Conservation (phyloP, 2,797 vertebrate genomes). For the Platalea minor region DNA sequence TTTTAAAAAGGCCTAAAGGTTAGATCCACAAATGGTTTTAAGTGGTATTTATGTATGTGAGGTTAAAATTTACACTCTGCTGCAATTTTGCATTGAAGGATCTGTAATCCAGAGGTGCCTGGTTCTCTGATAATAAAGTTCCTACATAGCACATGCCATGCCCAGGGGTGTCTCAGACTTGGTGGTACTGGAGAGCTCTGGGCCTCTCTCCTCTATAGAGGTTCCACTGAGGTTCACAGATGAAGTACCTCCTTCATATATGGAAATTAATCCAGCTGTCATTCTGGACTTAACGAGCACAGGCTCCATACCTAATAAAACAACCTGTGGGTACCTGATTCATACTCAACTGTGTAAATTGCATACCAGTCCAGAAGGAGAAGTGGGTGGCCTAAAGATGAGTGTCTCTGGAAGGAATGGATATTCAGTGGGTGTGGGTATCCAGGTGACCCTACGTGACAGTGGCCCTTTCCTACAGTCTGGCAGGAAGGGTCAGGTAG, state of each 20-base stretch:
- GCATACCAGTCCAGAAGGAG: not conserved
- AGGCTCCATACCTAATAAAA: not conserved
- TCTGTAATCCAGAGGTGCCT: not conserved
- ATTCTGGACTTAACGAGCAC: not conserved
- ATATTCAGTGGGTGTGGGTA: not conserved
- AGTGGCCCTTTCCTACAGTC: not conserved
- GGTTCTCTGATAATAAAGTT: not conserved
- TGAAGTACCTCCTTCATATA: not conserved
- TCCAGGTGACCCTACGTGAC: not conserved
- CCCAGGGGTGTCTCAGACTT: not conserved
- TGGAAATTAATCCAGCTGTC: not conserved
- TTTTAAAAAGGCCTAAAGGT: not conserved
- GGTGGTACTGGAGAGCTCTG: not conserved
- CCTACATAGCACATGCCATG: accelerated
- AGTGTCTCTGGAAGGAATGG: not conserved
- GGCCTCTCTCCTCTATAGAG: not conserved
- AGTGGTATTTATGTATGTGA: not conserved
- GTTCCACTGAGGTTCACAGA: not conserved
- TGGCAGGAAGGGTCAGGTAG: not conserved
- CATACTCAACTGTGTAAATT: not conserved
- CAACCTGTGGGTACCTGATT: not conserved
- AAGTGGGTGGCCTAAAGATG: not conserved
- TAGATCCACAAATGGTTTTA: not conserved
- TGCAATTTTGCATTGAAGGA: not conserved
- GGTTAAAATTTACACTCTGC: not conserved